Conservation (phyloP, 1,140 invertebrate species). For the Drusus annulatus region DNA sequence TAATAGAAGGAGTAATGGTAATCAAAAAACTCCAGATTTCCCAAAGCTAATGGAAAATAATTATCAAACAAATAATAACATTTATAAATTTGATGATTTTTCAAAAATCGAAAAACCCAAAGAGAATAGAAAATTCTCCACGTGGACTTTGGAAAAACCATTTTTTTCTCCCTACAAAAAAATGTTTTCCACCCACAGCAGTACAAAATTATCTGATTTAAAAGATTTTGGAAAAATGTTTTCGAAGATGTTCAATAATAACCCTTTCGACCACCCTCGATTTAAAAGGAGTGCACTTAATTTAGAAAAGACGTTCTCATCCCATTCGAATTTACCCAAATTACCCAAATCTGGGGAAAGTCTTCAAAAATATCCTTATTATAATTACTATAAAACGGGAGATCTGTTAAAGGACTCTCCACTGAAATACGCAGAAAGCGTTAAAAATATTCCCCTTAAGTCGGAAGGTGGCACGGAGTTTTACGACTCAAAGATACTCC, state of each 20-base stretch:
- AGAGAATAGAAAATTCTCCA: neutral
- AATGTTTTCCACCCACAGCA: neutral
- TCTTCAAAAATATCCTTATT: slow-evolving; percentile 72
- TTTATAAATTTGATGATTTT: too few species aligned
- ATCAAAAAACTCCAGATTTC: too few species aligned
- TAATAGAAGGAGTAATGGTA: too few species aligned
- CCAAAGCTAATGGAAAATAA: too few species aligned
- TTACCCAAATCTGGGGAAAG: slow-evolving; percentile 51
- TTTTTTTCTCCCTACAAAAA: slow-evolving; percentile 33
- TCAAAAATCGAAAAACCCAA: neutral
- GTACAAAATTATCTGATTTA: too few species aligned
- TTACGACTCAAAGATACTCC: slow-evolving; percentile 71
- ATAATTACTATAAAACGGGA: slow-evolving; percentile 63
- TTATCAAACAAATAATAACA: too few species aligned
- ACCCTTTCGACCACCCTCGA: slow-evolving; percentile 19
- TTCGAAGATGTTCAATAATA: too few species aligned
- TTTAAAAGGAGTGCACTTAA: slow-evolving; percentile 44
- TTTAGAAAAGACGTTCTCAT: slow-evolving; percentile 61
- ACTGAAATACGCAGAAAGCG: slow-evolving; percentile 74
- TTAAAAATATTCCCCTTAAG: slow-evolving; percentile 73
- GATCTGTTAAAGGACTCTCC: slow-evolving; percentile 71
- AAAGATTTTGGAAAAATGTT: too few species aligned
- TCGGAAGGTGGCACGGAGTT: slow-evolving; percentile 72
- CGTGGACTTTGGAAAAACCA: neutral
- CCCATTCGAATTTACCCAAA: slow-evolving; percentile 61